phyloP scores from a whole-genome alignment of 2,113 vertebrate species.

The Litocranius walleri region DNA sequence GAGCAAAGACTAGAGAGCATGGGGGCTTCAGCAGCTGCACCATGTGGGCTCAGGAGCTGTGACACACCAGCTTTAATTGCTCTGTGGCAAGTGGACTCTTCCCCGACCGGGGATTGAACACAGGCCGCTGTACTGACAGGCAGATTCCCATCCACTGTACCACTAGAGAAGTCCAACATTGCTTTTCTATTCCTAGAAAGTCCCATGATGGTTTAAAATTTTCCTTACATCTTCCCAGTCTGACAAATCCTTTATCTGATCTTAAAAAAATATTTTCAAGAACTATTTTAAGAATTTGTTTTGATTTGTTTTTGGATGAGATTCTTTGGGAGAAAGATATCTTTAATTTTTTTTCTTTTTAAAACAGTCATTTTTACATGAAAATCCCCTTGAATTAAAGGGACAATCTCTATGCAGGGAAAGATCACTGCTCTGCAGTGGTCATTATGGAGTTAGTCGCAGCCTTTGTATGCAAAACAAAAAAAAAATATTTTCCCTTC shows the following conservation, averaged over 20 bases:
- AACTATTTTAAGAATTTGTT: slow-evolving; percentile 1
- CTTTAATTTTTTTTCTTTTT: not conserved
- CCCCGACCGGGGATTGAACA: not conserved
- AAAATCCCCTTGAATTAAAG: not conserved
- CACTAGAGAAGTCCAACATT: not conserved
- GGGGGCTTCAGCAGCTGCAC: not conserved
- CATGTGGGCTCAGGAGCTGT: not conserved
- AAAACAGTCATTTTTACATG: not conserved
- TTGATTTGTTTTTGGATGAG: not conserved
- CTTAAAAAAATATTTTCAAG: not conserved
- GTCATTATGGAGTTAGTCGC: not conserved
- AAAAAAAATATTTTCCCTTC: not conserved
- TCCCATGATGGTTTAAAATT: not conserved
- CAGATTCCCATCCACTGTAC: not conserved
- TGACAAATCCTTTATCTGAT: slow-evolving; percentile 1
- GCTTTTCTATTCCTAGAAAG: not conserved
- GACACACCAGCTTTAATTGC: not conserved
- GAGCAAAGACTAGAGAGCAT: not conserved
- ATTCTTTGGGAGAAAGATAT: not conserved
- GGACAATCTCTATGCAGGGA: not conserved
- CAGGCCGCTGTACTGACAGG: not conserved
- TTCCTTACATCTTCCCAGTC: not conserved
- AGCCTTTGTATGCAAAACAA: not conserved
- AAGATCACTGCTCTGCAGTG: not conserved
- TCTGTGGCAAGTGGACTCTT: not conserved